Conservation (phyloP, 2,888 invertebrate species). For the Phyllotreta striolata region DNA sequence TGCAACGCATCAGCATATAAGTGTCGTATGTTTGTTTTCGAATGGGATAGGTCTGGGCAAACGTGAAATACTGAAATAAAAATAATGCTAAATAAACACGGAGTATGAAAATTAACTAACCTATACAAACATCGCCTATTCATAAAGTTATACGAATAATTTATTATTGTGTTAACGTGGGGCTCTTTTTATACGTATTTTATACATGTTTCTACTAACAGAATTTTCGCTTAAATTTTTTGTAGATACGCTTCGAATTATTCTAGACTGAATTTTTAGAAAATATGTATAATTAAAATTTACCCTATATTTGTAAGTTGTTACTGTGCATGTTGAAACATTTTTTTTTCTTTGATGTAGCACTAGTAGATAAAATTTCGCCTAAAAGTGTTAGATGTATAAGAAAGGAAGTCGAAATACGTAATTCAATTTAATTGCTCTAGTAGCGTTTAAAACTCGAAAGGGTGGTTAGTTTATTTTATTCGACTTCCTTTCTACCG, state of each 20-base stretch:
- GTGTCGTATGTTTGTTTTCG: slow-evolving; percentile 50
- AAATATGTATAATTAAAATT: slow-evolving; percentile 21
- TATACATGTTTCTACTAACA: slow-evolving; percentile 25
- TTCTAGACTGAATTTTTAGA: slow-evolving; percentile 27
- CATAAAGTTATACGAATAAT: not conserved
- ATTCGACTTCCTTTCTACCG: not conserved
- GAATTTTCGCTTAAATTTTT: slow-evolving; percentile 22
- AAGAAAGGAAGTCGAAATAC: slow-evolving; percentile 6
- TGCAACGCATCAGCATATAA: slow-evolving; percentile 52
- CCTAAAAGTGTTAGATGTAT: slow-evolving; percentile 21
- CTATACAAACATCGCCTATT: not conserved
- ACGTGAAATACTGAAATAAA: slow-evolving; percentile 48
- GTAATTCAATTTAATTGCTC: slow-evolving; percentile 7
- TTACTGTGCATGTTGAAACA: slow-evolving; percentile 24
- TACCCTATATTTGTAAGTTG: slow-evolving; percentile 12
- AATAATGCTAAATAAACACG: slow-evolving; percentile 7
- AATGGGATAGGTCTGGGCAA: slow-evolving; percentile 50
- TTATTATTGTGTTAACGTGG: slow-evolving; percentile 1
- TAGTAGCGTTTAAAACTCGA: not conserved
- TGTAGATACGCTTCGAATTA: slow-evolving; percentile 29
- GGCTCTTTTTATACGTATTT: slow-evolving; percentile 5
- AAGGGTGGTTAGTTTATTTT: not conserved
- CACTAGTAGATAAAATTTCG: slow-evolving; percentile 24
- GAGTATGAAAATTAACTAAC: not conserved
- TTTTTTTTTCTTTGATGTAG: slow-evolving; percentile 28